Evolutionary conservation across 2,113 vertebrate genomes (phyloP), one percentile per base, ranked within the genome.

Genomic region (Oryctolagus cuniculus): DNA sequence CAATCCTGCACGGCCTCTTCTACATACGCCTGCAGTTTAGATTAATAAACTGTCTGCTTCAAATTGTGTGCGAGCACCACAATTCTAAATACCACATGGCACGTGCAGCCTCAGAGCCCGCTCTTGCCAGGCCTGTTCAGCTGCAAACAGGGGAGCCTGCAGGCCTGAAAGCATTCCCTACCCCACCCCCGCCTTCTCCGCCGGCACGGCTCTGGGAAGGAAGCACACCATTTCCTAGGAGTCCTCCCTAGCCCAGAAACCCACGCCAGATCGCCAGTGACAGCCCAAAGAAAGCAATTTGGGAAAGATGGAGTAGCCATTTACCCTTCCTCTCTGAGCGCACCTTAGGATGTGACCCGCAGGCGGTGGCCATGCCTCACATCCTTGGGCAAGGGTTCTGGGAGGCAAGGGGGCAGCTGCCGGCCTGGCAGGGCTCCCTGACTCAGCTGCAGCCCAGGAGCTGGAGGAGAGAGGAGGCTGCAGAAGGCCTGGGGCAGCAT

Each of bases 21-120:
- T 98, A 98, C 98, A 98, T 98, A 98, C 91, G 96, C 97, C 98
- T 89, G 98, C 98, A 95, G 98, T 98, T 98, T 98, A 98, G 98
- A 98, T 98, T 98, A 98, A 98, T 98, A 98, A 98, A 99, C 98
- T 98, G 98, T 98, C 98, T 98, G 97, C 98, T 97, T 98, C 98
- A 99, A 98, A 98, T 98, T 98, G 98, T 98, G 97, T 97, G 97
- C 77, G 97, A 98, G 98, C 98, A 98, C 98, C 98, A 98, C 98
- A 98, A 98, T 99, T 98, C 98, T 98, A 98, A 98, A 98, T 98
- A 98, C 98, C 97, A 96, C 44, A 97, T 97, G 94, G 99, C 99
- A 99, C 98, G 97, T 98, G 99, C 98, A 99, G 98, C 97, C 97
- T 91, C 79, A 94, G 89, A 94, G 58, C 85, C 92, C 80, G 90